These are phyloP conservation scores for Propsilocerus akamusi DNA, from an alignment of 1,140 invertebrate genomes.

Conservation along the genomic window DNA sequence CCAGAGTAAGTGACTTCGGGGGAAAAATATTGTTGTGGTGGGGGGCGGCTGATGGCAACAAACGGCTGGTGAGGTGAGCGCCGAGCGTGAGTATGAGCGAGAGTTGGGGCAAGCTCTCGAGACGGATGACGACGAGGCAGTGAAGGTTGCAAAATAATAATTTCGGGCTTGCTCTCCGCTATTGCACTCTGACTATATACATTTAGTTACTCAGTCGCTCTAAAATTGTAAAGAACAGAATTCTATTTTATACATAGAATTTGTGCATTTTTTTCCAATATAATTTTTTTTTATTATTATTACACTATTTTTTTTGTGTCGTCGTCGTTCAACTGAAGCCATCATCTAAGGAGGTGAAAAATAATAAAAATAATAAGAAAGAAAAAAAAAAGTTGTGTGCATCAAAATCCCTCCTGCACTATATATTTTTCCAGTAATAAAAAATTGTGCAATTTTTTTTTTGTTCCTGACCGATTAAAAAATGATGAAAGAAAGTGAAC, in stretches of 20 bases:
- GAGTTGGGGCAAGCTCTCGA: conserved; percentile 2
- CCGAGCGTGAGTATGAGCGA: background rate
- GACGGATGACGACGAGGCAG: background rate
- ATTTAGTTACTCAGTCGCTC: conserved; percentile 1
- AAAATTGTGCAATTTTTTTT: no score
- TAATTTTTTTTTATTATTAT: background rate
- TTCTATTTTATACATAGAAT: background rate
- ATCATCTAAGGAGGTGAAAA: background rate
- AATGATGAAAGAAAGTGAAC: no score
- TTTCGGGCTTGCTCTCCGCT: background rate
- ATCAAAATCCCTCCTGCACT: no score
- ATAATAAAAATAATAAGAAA: background rate
- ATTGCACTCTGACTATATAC: background rate
- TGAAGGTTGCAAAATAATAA: conserved; percentile 2
- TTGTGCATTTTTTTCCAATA: conserved; percentile 3
- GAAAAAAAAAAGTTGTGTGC: background rate
- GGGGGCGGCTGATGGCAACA: no score
- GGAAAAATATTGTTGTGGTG: no score
- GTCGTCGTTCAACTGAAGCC: background rate
- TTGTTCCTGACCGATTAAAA: no score
- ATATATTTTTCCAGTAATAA: background rate
- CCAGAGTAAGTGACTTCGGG: no score
- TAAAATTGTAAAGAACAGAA: conserved; percentile 3
- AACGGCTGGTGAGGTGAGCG: no score
- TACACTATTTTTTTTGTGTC: background rate